Base-by-base conservation (phyloP, 2,113 vertebrate genomes). In the Nettapus auritus region DNA sequence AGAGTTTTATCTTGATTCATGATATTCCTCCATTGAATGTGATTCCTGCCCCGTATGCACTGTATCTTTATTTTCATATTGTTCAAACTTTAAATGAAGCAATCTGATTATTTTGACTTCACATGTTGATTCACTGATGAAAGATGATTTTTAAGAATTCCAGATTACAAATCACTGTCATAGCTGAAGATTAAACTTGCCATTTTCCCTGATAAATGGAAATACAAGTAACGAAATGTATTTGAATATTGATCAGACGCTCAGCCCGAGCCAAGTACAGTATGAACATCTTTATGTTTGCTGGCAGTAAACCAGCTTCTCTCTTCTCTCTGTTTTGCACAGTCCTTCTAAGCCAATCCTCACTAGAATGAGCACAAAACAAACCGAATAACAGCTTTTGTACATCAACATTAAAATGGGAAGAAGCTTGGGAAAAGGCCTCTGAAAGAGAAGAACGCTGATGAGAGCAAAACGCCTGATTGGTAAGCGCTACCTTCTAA, bases 291-390 rank as follows among this genome's bases (percentile, higher is more conserved):
- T 94, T 69, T 75, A 50, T 88, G 52, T 83, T 57, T 57, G 38
- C 67, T 82, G 81, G 86, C 88, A 93, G 33, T 97, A 96, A 97
- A 92, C 18, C 66, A 67, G 25, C 42, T 96, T 88, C 91, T 94
- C 71, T 84, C 76, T 92, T 88, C 87, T 96, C 68, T 93, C 40
- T 95, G 60, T 93, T 97, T 97, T 96, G 71, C 95, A 93, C 98
- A 98, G 98, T 98, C 97, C 97, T 98, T 97, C 97, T 98, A 98
- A 98, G 98, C 97, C 98, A 98, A 97, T 98, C 98, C 95, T 98
- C 98, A 98, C 98, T 98, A 98, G 98, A 98, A 98, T 98, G 98
- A 98, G 98, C 98, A 98, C 98, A 98, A 98, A 98, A 98, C 94
- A 97, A 98, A 96, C 97, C 4, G 74, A 98, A 88, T 94, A 98